Conservation (phyloP, 2,888 invertebrate genomes). For the Anoplius nigerrimus region DNA sequence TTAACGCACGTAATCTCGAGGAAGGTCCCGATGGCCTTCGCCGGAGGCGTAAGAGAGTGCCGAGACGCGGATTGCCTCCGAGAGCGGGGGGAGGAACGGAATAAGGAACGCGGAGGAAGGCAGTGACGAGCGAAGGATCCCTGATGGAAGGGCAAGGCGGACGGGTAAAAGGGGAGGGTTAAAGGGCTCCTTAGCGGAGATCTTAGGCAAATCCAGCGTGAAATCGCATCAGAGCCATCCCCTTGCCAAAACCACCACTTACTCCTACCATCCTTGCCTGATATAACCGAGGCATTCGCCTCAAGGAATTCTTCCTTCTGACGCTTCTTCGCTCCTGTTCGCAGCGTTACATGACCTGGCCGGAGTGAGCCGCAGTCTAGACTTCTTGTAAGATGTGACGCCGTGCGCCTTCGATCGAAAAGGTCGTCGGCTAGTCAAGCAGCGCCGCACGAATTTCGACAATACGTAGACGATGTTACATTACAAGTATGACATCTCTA, state of each 20-base stretch:
- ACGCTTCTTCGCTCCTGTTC: slow-evolving; percentile 32
- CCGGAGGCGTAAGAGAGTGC: slow-evolving; percentile 1
- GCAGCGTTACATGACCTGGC: slow-evolving; percentile 10
- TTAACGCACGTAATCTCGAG: slow-evolving; percentile 59
- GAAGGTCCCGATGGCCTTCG: slow-evolving; percentile 7
- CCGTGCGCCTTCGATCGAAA: too few relatives aligned
- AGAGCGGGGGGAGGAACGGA: slow-evolving; percentile 36
- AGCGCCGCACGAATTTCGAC: too few relatives aligned
- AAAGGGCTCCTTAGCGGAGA: slow-evolving; percentile 76
- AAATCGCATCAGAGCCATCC: slow-evolving; percentile 80
- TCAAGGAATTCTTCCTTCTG: slow-evolving; percentile 46
- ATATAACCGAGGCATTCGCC: slow-evolving; percentile 44
- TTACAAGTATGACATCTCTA: too few relatives aligned
- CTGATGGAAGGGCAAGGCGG: slow-evolving; percentile 57
- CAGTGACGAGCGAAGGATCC: slow-evolving; percentile 53
- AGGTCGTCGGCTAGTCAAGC: too few relatives aligned
- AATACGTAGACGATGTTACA: too few relatives aligned
- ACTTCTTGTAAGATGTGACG: too few relatives aligned
- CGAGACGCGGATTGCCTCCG: slow-evolving; percentile 7
- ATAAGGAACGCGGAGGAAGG: slow-evolving; percentile 48
- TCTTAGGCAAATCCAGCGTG: slow-evolving; percentile 82
- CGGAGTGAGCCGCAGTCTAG: too few relatives aligned
- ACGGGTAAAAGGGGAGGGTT: slow-evolving; percentile 63
- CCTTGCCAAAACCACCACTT: slow-evolving; percentile 73
- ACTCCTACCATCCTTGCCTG: slow-evolving; percentile 64